phyloP scores from a whole-genome alignment of 1,140 invertebrate genomes.

The Lordiphosa stackelbergi region DNA sequence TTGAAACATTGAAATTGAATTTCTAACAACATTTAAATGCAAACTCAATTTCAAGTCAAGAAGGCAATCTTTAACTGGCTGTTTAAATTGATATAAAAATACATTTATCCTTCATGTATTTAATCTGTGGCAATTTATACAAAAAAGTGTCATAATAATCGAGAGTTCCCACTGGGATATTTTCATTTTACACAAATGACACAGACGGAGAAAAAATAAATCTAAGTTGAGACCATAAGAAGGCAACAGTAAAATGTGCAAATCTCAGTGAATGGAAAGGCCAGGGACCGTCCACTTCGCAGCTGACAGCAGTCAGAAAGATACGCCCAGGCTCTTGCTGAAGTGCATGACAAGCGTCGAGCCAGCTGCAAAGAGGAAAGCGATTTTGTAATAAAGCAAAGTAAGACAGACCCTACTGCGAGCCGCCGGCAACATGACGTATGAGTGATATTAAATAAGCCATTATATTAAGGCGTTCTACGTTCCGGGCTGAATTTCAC shows the following conservation, averaged over 20 bases:
- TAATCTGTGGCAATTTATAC: conserved; percentile 15
- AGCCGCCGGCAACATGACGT: not conserved
- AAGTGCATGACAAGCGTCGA: conserved; percentile 19
- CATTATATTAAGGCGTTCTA: conserved; percentile 27
- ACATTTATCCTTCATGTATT: conserved; percentile 5
- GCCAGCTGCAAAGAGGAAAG: not conserved
- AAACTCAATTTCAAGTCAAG: conserved; percentile 27
- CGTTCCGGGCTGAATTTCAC: not conserved
- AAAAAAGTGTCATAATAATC: too few species aligned
- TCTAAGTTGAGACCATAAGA: conserved; percentile 4
- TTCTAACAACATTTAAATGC: conserved; percentile 32
- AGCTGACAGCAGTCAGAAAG: conserved; percentile 4
- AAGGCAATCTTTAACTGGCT: conserved; percentile 12
- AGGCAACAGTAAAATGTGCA: conserved; percentile 4
- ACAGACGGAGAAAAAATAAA: conserved; percentile 9
- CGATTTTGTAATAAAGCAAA: conserved; percentile 45
- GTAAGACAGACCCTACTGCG: conserved; percentile 16
- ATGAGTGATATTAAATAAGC: conserved; percentile 29
- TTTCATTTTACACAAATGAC: conserved; percentile 5
- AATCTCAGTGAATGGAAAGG: conserved; percentile 6
- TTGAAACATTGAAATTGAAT: conserved; percentile 26
- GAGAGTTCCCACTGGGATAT: not conserved
- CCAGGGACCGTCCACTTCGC: conserved; percentile 5
- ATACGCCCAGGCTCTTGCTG: not conserved
- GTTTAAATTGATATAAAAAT: not conserved